Base-by-base conservation (phyloP, 2,113 vertebrate species). In the Protobothrops mucrosquamatus region DNA sequence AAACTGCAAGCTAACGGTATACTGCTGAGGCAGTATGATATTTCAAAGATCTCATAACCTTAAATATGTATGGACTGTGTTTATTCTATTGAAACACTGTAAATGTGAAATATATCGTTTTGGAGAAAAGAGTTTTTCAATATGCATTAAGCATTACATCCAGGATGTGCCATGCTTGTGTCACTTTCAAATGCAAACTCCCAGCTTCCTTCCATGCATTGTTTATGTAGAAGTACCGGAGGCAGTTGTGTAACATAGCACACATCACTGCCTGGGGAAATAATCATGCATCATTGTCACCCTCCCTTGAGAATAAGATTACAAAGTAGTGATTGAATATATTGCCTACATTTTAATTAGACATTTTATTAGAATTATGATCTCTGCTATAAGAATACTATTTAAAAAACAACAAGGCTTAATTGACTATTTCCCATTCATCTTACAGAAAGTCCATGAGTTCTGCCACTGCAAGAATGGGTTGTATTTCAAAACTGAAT, bases 181-280 rank as follows among this genome's bases (percentile, higher is more conserved):
- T 88, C 91, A 92, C 86, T 51, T 69, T 88, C 91, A 88, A 69
- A 92, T 52, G 86, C 56, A 92, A 92, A 87, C 43, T 52, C 22
- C 54, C 85, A 92, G 34, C 85, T 92, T 92, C 91, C 91, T 92
- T 92, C 91, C 85, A 48, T 46, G 23, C 85, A 92, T 87, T 88
- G 57, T 69, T 69, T 43, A 88, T 26, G 86, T 46, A 54, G 86
- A 92, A 69, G 57, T 91, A 51, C 91, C 2, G 20, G 85, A 87
- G 85, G 11, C n/a, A 48, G 46, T 61, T 61, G 56, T 52, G 56
- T 61, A 69, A 92, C 20, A 61, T 23, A 88, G 23, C 64, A 64
- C n/a, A 69, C 59, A 92, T 92, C 48, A 88, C n/a, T 39, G 24
- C 20, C 23, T 64, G 29, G 24, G 26, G 57, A 92, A 88, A 74